phyloP scores from a whole-genome alignment of 2,113 vertebrate species.

The Psophia crepitans region DNA sequence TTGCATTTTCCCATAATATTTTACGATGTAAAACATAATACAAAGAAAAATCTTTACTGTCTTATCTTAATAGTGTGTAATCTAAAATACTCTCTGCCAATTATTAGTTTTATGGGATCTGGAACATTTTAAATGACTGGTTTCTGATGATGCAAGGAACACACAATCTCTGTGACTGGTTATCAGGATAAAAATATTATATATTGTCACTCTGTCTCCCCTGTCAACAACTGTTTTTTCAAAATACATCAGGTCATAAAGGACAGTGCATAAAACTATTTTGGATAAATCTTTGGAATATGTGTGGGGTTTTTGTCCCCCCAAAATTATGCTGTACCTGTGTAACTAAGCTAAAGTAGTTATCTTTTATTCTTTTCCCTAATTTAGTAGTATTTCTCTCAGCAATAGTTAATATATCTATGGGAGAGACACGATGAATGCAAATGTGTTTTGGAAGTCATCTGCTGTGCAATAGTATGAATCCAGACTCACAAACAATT shows the following conservation, averaged over 20 bases:
- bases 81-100: neutral
- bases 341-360: neutral
- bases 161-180: neutral
- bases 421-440: neutral
- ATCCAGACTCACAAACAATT: neutral
- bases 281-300: neutral
- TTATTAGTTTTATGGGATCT: neutral
- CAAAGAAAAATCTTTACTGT: neutral
- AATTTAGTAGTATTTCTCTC: neutral
- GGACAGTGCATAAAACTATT: neutral
- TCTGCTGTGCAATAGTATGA: neutral
- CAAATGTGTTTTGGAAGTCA: neutral
- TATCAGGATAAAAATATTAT: neutral
- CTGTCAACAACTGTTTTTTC: neutral
- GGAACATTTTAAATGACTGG: neutral
- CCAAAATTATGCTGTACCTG: neutral
- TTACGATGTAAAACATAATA: neutral
- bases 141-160: neutral
- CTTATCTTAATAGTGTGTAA: neutral
- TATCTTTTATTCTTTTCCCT: neutral
- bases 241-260: neutral
- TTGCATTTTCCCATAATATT: neutral
- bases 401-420: neutral
- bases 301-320: neutral
- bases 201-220: neutral